Base-by-base conservation (phyloP, 1,140 invertebrate species). In the Ceratina australensis region DNA sequence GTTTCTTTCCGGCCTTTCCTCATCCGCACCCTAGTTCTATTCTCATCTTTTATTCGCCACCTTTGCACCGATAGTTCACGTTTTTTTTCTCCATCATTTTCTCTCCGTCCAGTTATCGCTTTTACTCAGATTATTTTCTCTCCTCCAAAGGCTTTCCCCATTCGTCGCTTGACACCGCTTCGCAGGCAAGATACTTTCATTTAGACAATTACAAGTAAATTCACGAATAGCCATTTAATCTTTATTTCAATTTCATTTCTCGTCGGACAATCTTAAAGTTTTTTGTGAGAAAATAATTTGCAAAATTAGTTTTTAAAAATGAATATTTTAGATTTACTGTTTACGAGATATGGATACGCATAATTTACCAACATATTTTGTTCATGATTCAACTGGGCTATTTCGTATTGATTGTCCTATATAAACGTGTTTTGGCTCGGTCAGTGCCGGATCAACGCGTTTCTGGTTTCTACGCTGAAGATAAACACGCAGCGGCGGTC, bases 1-100 rank as follows among this genome's bases (percentile, higher is more conserved):
- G 18, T 33, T 60, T 26, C 61, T 33, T 61, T 56, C 7, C 49
- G 5, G 22, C 20, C 16, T 16, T 20, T 15, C 54, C 22, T 33
- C 16, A n/a, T 65, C 26, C 56, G 47, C 60, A 28, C 24, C 47
- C 69, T 65, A 72, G 63, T 78, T 78, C 54, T 64, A 64, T 78
- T 65, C 60, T 50, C 52, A 64, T 78, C 69, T 59, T 52, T 74
- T 66, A 74, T 52, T 74, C 52, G 61, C 47, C 52, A 7, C 22
- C n/a, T 20, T 49, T 56, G 49, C 65, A 59, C 24, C 13, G 61
- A 66, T 50, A n/a, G 26, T 66, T 60, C 28, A 33, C 73, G 28
- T 47, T 63, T 54, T 61, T 61, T 47, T 28, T 49, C n/a, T n/a
- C 28, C 74, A 54, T 69, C 20, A 15, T 15, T 69, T 65, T 22